Conservation (phyloP, 2,888 invertebrate genomes). For the Pilophorus perplexus region DNA sequence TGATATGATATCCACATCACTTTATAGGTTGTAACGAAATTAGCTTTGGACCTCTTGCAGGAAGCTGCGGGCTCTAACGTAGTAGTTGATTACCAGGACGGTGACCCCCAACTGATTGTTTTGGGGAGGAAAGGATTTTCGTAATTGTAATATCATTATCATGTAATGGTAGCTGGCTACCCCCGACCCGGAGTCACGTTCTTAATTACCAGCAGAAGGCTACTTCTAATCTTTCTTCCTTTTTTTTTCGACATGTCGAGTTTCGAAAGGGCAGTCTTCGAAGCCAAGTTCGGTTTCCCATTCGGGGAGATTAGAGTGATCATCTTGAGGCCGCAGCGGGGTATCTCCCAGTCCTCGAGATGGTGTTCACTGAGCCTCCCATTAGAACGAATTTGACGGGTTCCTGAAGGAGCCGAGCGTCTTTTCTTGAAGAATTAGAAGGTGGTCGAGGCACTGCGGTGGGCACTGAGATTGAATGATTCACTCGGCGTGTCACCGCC, state of each 20-base stretch:
- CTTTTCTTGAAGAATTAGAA: not conserved
- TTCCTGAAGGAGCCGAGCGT: slow-evolving; percentile 14
- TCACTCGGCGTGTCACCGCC: too few relatives aligned
- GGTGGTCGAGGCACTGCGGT: not conserved
- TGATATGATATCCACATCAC: too few relatives aligned
- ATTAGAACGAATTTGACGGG: slow-evolving; percentile 34
- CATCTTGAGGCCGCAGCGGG: slow-evolving; percentile 30
- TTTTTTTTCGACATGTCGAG: not conserved
- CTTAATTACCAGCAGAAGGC: slow-evolving; percentile 31
- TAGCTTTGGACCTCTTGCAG: too few relatives aligned
- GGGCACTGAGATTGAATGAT: not conserved
- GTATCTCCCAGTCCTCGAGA: too few relatives aligned
- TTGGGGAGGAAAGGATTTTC: slow-evolving; percentile 3
- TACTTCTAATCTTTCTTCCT: slow-evolving; percentile 1
- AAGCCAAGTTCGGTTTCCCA: not conserved
- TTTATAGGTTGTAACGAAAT: too few relatives aligned
- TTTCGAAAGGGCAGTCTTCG: not conserved
- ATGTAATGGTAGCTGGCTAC: slow-evolving; percentile 26
- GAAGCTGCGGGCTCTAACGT: too few relatives aligned
- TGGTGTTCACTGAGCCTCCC: slow-evolving; percentile 12
- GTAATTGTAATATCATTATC: slow-evolving; percentile 40
- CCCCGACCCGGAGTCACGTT: slow-evolving; percentile 23
- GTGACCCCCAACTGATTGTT: slow-evolving; percentile 14
- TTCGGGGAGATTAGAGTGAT: slow-evolving; percentile 27
- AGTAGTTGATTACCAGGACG: too few relatives aligned